Evolutionary conservation across 2,888 invertebrate genomes (phyloP).

Genomic region (Pristionchus arcanus): DNA sequence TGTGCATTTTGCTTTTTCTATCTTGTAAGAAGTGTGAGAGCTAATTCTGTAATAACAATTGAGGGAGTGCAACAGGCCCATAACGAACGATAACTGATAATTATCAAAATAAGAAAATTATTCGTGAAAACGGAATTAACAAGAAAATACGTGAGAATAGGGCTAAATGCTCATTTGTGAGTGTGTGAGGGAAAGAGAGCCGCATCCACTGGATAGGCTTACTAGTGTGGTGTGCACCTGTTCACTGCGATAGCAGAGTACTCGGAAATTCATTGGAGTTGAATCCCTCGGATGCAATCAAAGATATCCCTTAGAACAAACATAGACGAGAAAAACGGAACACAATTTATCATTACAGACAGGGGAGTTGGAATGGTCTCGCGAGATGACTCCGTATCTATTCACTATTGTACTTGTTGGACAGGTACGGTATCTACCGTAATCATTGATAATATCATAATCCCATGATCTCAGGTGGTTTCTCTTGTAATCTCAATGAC

Average conservation of each 20-base stretch:
- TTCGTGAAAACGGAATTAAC: neutral
- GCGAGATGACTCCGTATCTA: slow-evolving; percentile 33
- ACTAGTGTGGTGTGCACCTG: neutral
- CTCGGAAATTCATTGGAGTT: neutral
- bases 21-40: no score
- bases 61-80: no score
- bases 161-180: neutral
- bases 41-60: no score
- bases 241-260: neutral
- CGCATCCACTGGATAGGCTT: neutral
- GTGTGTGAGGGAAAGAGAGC: neutral
- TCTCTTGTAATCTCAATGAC: slow-evolving; percentile 43
- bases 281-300: neutral
- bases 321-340: neutral
- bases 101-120: neutral
- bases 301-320: neutral
- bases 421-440: slow-evolving; percentile 35
- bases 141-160: neutral
- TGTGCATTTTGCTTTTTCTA: no score
- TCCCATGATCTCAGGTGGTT: neutral
- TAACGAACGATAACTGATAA: neutral
- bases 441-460: neutral
- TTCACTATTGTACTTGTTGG: slow-evolving; percentile 49
- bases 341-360: slow-evolving; percentile 22
- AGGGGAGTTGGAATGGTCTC: slow-evolving; percentile 48